phyloP scores from a whole-genome alignment of 2,888 invertebrate species.

The Synanthedon vespiformis region DNA sequence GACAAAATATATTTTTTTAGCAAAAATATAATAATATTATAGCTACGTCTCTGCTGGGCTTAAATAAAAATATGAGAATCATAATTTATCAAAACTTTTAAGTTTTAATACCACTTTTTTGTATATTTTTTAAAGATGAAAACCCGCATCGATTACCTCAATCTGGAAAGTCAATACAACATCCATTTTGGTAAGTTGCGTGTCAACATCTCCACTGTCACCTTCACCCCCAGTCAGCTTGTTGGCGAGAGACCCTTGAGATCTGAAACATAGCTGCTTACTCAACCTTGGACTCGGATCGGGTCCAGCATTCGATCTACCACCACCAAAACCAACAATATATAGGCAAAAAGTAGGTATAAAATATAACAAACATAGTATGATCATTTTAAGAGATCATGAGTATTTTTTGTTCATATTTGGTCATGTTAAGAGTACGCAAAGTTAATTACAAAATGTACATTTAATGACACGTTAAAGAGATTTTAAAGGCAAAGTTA shows the following conservation, averaged over 20 bases:
- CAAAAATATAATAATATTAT: too few species aligned
- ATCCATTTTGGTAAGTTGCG: slow-evolving; percentile 97
- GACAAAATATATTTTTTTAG: too few species aligned
- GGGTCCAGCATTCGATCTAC: slow-evolving; percentile 64
- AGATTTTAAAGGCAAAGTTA: slow-evolving; percentile 7
- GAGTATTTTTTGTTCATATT: neutral
- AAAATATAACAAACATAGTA: too few species aligned
- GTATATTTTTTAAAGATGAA: neutral
- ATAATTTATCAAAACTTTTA: neutral
- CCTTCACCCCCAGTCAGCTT: slow-evolving; percentile 96
- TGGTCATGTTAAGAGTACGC: neutral
- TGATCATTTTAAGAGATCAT: neutral
- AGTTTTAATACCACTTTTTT: neutral
- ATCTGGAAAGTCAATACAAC: slow-evolving; percentile 97
- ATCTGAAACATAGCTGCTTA: slow-evolving; percentile 78
- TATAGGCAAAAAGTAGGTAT: too few species aligned
- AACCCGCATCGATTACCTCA: slow-evolving; percentile 75
- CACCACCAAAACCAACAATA: slow-evolving; percentile 14
- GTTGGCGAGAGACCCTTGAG: slow-evolving; percentile 88
- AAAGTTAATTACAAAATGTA: neutral
- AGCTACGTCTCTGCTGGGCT: too few species aligned
- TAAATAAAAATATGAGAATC: neutral
- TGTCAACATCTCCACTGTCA: slow-evolving; percentile 95
- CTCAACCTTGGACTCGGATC: slow-evolving; percentile 72
- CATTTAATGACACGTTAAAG: slow-evolving; percentile 2